Percentiles rank a stretch among this genome's conserved stretches.
These are phyloP conservation scores for Drosophila merina DNA, from an alignment of 2,888 invertebrate species.

Conservation along the genomic window DNA sequence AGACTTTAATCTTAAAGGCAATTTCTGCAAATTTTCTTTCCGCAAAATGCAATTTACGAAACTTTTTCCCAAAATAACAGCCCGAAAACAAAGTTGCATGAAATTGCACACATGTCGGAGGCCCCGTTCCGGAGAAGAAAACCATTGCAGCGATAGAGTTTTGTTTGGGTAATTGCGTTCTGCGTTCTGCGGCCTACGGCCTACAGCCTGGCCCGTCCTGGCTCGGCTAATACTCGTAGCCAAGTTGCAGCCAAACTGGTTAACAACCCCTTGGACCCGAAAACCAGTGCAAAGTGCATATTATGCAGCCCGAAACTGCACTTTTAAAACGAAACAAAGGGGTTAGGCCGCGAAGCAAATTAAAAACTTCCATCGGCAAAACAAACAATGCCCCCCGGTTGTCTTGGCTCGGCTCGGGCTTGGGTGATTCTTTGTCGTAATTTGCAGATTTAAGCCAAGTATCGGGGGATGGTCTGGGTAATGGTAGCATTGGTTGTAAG, in stretches of 20 bases:
- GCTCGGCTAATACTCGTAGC: conserved; percentile 41
- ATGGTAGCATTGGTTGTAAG: not conserved
- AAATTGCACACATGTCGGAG: conserved; percentile 65
- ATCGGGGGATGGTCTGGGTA: not conserved
- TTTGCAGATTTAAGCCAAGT: conserved; percentile 55
- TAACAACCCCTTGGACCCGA: conserved; percentile 52
- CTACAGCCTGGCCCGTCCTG: conserved; percentile 1
- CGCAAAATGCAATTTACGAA: conserved; percentile 65
- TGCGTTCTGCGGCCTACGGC: conserved; percentile 1
- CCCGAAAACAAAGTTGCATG: conserved; percentile 61
- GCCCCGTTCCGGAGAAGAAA: conserved; percentile 23
- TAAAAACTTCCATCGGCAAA: conserved; percentile 75
- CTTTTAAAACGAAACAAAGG: conserved; percentile 25
- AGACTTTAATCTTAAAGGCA: conserved; percentile 72
- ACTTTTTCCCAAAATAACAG: conserved; percentile 60
- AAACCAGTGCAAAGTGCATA: conserved; percentile 64
- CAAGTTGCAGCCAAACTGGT: conserved; percentile 42
- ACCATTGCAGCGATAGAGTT: conserved; percentile 41
- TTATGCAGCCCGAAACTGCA: conserved; percentile 77
- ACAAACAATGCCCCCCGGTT: conserved; percentile 63
- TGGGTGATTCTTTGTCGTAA: conserved; percentile 66
- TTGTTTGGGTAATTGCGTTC: conserved; percentile 71
- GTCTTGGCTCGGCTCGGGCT: conserved; percentile 17
- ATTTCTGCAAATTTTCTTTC: conserved; percentile 61
- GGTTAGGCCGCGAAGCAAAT: conserved; percentile 55